Evolutionary conservation across 37 sponge, comb jelly and placozoan species (phyloP), one percentile per base, ranked within the genome.

Genomic region (Ephydatia muelleri): DNA sequence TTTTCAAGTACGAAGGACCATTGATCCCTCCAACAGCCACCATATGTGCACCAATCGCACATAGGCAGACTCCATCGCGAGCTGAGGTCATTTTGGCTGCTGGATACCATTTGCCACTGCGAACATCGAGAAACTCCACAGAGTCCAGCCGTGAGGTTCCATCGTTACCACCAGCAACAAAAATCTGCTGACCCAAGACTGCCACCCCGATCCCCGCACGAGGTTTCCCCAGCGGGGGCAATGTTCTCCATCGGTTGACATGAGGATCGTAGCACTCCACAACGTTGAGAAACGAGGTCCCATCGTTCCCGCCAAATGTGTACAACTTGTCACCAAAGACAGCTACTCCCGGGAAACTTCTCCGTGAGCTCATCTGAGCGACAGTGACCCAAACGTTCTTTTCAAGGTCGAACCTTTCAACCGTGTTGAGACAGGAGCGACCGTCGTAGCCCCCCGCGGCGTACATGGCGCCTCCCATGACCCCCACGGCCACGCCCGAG

Each of bases 181-280:
- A 98, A 12, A 98, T 94, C 65, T 92, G 84, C 43, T 92, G 87
- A 3, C 87, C 92, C 23, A 95, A 83, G 19, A 87, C 92, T 2
- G 95, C 85, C 38, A 95, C 95, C 11, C 95, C 95, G 23, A 97
- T 94, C 0, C 97, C 97, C 26, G 97, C 97, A 38, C 97, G 73
- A 2, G 94, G 94, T 67, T 92, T 94, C 26, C 43, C 84, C 67
- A 98, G 84, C 5, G 92, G 88, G 0, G 96, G 80, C 25, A 98
- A 73, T 22, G 90, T 89, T 25, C 84, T 76, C 98, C 98, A 98
- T 0, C 96, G 85, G 48, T 96, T 93, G 78, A 94, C 85, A 68
- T 98, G 98, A 9, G 98, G 98, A 38, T 98, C 94, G 67, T 98
- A 98, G 23, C 82, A 69, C 81, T 98, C 98, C 19, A 93, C 98